These are phyloP conservation scores for Pollenia griseotomentosa DNA, from an alignment of 2,888 invertebrate species.

Conservation along the genomic window DNA sequence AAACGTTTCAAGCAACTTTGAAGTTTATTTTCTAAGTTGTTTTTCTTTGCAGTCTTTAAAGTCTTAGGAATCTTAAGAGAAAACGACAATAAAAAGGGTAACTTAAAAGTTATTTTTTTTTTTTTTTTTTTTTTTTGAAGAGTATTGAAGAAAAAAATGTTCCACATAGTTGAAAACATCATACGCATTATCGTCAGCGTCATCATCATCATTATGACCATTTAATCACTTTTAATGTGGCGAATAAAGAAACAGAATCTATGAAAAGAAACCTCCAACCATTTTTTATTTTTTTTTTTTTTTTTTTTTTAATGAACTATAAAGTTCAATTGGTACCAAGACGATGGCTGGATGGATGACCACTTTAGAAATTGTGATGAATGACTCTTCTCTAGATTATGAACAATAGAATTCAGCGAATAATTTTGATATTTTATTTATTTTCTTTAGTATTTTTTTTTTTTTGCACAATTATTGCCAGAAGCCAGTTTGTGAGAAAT, in stretches of 20 bases:
- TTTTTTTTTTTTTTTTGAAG: constrained; percentile 14
- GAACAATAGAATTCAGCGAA: neutral
- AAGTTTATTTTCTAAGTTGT: constrained; percentile 5
- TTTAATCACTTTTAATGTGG: constrained; percentile 28
- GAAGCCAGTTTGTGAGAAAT: constrained; percentile 33
- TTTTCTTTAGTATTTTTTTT: neutral
- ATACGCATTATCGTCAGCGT: constrained; percentile 9
- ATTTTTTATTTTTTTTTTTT: constrained; percentile 3
- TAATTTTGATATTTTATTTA: constrained; percentile 3
- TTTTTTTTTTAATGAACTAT: constrained; percentile 23
- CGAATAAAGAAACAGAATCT: neutral
- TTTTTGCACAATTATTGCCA: constrained; percentile 38
- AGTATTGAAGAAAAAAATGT: constrained; percentile 33
- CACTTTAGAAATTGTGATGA: constrained; percentile 43
- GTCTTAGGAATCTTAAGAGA: constrained; percentile 26
- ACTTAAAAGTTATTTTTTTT: constrained; percentile 63
- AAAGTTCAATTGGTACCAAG: constrained; percentile 51
- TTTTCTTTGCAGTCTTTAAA: neutral
- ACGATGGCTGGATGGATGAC: neutral
- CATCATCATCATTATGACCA: constrained; percentile 26
- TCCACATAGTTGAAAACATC: constrained; percentile 59
- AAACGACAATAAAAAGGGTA: constrained; percentile 65
- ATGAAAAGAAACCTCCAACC: neutral
- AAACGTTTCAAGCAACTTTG: neutral
- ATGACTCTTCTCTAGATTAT: constrained; percentile 11